Evolutionary conservation across 2,113 vertebrate genomes (phyloP).

Genomic region (Phasianus colchicus): DNA sequence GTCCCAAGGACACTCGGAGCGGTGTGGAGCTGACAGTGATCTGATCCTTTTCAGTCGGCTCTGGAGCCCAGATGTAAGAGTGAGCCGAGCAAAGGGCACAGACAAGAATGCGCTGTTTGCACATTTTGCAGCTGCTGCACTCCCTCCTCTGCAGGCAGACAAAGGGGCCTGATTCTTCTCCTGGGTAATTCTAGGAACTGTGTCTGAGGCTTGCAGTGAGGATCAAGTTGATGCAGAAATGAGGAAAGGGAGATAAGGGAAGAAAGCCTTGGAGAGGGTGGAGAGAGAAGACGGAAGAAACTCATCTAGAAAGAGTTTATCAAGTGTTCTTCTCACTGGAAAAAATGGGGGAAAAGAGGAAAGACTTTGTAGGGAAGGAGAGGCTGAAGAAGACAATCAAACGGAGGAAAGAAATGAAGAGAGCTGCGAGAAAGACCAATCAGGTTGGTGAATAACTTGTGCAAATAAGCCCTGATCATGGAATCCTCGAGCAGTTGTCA

Average conservation of each 20-base stretch:
- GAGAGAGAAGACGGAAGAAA: background rate
- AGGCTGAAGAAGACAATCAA: constrained; percentile 18
- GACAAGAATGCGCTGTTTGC: constrained; percentile 37
- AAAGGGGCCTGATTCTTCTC: constrained; percentile 41
- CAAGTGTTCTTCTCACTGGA: background rate
- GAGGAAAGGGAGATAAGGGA: constrained; percentile 4
- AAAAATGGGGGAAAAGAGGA: constrained; percentile 52
- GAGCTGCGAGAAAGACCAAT: background rate
- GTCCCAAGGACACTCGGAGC: background rate
- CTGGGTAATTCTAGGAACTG: constrained; percentile 23
- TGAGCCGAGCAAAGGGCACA: constrained; percentile 7
- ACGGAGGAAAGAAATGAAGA: constrained; percentile 42
- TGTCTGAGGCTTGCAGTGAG: background rate
- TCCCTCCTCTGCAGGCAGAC: constrained; percentile 61
- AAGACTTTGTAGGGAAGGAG: constrained; percentile 52
- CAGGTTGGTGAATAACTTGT: constrained; percentile 49
- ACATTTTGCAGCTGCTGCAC: constrained; percentile 53
- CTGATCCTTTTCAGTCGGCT: background rate
- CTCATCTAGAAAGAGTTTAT: constrained; percentile 14
- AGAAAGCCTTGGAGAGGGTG: background rate
- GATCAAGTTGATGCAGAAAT: background rate
- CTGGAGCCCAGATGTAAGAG: constrained; percentile 9
- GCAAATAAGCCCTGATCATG: background rate
- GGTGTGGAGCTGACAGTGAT: background rate
- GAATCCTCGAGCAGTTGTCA: background rate